These are phyloP conservation scores for Rotaria macrura DNA, from an alignment of 2,888 invertebrate species.

Conservation along the genomic window DNA sequence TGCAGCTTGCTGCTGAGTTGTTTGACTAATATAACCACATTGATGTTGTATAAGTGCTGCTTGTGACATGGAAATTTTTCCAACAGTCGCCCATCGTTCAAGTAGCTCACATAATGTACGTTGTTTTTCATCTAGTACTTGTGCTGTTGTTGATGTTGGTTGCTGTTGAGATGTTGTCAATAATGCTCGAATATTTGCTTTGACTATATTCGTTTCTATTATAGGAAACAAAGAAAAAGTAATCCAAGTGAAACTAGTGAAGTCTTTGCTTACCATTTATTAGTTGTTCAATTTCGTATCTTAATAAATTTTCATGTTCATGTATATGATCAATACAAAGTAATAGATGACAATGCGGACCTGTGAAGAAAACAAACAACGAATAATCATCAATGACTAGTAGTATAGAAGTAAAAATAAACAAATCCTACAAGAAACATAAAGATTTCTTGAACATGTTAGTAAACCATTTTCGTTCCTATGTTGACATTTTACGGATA, in stretches of 20 bases:
- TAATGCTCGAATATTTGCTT: slow-evolving; percentile 21
- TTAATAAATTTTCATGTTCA: slow-evolving; percentile 14
- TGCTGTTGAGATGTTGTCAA: slow-evolving; percentile 53
- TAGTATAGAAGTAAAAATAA: too few species aligned
- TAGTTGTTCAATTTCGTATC: slow-evolving; percentile 21
- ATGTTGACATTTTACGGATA: slow-evolving; percentile 12
- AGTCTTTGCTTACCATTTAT: not conserved
- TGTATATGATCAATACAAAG: slow-evolving; percentile 15
- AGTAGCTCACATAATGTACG: slow-evolving; percentile 11
- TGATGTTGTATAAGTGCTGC: slow-evolving; percentile 19
- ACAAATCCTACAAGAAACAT: not conserved
- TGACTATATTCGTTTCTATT: slow-evolving; percentile 15
- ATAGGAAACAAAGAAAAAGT: not conserved
- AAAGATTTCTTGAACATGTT: slow-evolving; percentile 20
- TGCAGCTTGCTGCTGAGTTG: not conserved
- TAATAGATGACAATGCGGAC: slow-evolving; percentile 17
- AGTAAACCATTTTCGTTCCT: slow-evolving; percentile 5
- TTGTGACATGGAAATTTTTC: slow-evolving; percentile 16
- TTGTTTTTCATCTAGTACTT: slow-evolving; percentile 86
- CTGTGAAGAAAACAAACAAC: not conserved
- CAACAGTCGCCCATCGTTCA: slow-evolving; percentile 1
- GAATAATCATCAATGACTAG: too few species aligned
- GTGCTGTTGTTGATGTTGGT: slow-evolving; percentile 97
- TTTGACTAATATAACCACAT: not conserved
- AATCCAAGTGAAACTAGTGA: not conserved